Conservation (phyloP, 2,113 vertebrate species). For the Hylia prasina region DNA sequence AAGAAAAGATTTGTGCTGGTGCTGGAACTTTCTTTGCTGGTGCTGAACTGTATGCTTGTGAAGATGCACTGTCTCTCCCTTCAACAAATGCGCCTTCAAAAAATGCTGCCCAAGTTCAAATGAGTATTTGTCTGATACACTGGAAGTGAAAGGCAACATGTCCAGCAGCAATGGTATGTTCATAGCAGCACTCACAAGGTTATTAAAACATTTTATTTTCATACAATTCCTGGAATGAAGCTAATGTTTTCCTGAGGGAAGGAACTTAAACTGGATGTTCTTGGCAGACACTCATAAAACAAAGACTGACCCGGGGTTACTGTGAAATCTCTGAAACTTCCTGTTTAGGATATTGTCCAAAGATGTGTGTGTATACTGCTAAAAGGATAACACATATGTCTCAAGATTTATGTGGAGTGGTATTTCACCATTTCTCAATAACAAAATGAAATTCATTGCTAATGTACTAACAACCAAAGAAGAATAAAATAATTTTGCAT, state of each 20-base stretch:
- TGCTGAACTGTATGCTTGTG: background rate
- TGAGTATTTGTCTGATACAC: background rate
- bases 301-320: background rate
- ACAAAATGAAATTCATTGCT: background rate
- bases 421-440: background rate
- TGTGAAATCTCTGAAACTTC: background rate
- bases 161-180: background rate
- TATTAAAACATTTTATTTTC: background rate
- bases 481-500: background rate
- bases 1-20: background rate
- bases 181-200: background rate
- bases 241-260: background rate
- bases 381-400: background rate
- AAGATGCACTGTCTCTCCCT: background rate
- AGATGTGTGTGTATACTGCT: background rate
- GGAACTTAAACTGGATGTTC: background rate
- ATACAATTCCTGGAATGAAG: background rate
- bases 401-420: background rate
- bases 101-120: background rate
- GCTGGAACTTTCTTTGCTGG: background rate
- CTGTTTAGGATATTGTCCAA: background rate
- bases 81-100: background rate
- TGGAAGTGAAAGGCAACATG: background rate
- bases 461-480: background rate
- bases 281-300: background rate